Percentiles rank a stretch among this genome's conserved stretches.
phyloP scores from a whole-genome alignment of 2,797 vertebrate genomes.

The Sebastes trivittatus region DNA sequence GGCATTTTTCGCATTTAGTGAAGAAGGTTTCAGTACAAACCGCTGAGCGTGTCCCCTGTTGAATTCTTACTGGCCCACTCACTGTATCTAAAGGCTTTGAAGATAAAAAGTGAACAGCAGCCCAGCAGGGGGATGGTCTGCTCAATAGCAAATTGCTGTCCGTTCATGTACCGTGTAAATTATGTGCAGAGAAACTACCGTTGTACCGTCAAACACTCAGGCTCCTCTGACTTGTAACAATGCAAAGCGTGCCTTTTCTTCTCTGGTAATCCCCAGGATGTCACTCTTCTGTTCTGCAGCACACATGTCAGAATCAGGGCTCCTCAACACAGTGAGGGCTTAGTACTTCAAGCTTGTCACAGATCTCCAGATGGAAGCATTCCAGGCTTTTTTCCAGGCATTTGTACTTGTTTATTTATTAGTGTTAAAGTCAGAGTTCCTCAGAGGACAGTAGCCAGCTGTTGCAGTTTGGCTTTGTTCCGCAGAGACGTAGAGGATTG shows the following conservation, averaged over 20 bases:
- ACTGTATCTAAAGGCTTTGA: slow-evolving; percentile 7
- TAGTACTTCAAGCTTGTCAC: slow-evolving; percentile 77
- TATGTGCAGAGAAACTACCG: slow-evolving; percentile 29
- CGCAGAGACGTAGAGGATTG: slow-evolving; percentile 66
- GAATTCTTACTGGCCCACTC: neutral
- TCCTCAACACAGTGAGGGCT: slow-evolving; percentile 64
- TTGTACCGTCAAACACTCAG: slow-evolving; percentile 31
- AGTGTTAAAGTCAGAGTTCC: slow-evolving; percentile 74
- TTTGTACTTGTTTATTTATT: slow-evolving; percentile 81
- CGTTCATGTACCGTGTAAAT: slow-evolving; percentile 51
- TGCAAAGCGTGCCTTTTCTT: slow-evolving; percentile 37
- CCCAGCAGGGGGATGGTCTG: slow-evolving; percentile 24
- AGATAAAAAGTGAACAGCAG: slow-evolving; percentile 19
- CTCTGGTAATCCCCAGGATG: slow-evolving; percentile 62
- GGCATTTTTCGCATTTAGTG: neutral
- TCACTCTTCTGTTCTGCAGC: slow-evolving; percentile 64
- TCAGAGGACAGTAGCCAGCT: slow-evolving; percentile 81
- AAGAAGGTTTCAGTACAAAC: neutral
- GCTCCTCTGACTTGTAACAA: slow-evolving; percentile 38
- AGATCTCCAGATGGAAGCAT: slow-evolving; percentile 81
- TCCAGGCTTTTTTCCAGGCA: slow-evolving; percentile 59
- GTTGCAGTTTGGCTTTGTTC: slow-evolving; percentile 77
- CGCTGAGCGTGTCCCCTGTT: neutral
- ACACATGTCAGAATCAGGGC: slow-evolving; percentile 68
- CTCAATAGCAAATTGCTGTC: slow-evolving; percentile 43